Evolutionary conservation across 2,888 invertebrate species (phyloP).

Genomic region (Macrophya annulata): DNA sequence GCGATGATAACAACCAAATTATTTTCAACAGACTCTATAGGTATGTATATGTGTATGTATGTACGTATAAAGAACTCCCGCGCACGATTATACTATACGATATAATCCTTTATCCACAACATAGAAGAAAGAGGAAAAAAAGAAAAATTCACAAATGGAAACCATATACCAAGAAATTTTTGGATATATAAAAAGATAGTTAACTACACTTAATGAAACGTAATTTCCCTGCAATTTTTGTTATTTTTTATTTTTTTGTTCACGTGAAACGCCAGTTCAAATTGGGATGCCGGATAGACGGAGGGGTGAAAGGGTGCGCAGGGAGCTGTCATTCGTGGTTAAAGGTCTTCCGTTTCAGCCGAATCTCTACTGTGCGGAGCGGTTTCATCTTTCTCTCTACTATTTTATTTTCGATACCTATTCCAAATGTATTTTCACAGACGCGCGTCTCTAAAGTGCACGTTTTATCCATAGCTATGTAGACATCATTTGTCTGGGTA

Average conservation of each 20-base stretch:
- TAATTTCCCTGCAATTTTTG: constrained; percentile 16
- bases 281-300: constrained; percentile 38
- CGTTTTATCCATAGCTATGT: constrained; percentile 8
- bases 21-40: neutral
- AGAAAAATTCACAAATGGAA: neutral
- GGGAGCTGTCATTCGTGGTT: constrained; percentile 32
- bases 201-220: neutral
- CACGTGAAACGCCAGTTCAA: constrained; percentile 13
- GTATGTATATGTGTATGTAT: too few species aligned
- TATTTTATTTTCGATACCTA: constrained; percentile 24
- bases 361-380: constrained; percentile 14
- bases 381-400: constrained; percentile 40
- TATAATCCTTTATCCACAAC: neutral
- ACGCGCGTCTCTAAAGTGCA: constrained; percentile 14
- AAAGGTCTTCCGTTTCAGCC: constrained; percentile 40
- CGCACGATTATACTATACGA: constrained; percentile 1
- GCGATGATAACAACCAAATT: constrained; percentile 19
- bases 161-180: neutral
- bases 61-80: neutral
- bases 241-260: neutral
- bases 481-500: constrained; percentile 47
- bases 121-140: neutral
- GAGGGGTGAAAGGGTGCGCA: neutral
- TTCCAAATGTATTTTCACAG: constrained; percentile 37
- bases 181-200: neutral